phyloP scores from a whole-genome alignment of 1,140 invertebrate species.

The Stratiolaelaps scimitus region DNA sequence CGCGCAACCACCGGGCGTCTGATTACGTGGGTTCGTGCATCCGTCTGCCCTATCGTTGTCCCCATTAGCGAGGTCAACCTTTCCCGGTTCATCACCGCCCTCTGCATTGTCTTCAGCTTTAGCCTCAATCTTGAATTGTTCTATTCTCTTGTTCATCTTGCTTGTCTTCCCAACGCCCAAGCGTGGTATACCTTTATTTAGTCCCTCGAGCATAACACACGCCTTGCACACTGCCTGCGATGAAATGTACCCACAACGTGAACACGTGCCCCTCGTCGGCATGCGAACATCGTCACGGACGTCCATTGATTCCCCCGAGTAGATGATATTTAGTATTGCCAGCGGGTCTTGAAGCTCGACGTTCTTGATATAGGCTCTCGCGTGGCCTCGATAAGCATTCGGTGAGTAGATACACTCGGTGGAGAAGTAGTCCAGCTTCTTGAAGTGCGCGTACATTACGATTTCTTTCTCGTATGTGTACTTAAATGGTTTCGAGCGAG shows the following conservation, averaged over 20 bases:
- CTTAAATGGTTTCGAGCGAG: conserved; percentile 90
- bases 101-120: background rate
- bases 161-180: conserved; percentile 35
- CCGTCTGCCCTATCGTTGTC: too few species aligned
- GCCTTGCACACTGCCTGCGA: conserved; percentile 93
- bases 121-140: background rate
- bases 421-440: conserved; percentile 94
- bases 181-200: conserved; percentile 78
- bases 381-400: conserved; percentile 92
- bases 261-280: conserved; percentile 62
- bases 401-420: conserved; percentile 98
- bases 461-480: conserved; percentile 99
- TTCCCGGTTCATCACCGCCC: background rate
- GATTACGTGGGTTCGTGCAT: too few species aligned
- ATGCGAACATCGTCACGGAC: conserved; percentile 67
- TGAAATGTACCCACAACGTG: conserved; percentile 82
- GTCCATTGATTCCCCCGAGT: conserved; percentile 79
- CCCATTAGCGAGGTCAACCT: background rate
- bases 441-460: conserved; percentile 98
- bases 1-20: too few species aligned
- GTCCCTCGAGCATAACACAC: conserved; percentile 82
- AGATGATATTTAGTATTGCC: conserved; percentile 93
- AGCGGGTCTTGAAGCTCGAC: conserved; percentile 81
- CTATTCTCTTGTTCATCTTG: conserved; percentile 28
- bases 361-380: conserved; percentile 82